Percentiles rank a stretch among this genome's conserved stretches.
phyloP scores from a whole-genome alignment of 2,888 invertebrate species.

The Antheraea assamensis region DNA sequence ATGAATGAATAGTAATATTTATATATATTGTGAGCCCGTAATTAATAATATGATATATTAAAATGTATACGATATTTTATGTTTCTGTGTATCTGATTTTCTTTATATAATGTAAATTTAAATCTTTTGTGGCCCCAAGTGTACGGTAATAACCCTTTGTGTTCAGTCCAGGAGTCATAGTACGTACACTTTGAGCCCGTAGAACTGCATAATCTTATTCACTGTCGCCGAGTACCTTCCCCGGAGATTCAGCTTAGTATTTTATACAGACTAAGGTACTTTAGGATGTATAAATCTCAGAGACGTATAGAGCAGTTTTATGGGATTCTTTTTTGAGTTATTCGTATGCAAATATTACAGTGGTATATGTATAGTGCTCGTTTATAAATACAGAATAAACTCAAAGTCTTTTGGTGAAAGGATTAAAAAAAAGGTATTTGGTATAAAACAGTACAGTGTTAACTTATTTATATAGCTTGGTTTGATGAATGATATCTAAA shows the following conservation, averaged over 20 bases:
- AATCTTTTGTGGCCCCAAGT: conserved; percentile 14
- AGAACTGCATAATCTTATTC: conserved; percentile 25
- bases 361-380: conserved; percentile 6
- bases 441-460: not conserved
- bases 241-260: not conserved
- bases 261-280: conserved; percentile 9
- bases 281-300: not conserved
- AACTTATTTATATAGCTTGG: no score
- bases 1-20: no score
- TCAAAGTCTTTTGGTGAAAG: not conserved
- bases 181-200: conserved; percentile 21
- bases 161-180: conserved; percentile 17
- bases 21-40: no score
- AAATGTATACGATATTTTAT: not conserved
- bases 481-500: no score
- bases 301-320: conserved; percentile 4
- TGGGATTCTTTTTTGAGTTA: conserved; percentile 1
- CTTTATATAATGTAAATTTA: not conserved
- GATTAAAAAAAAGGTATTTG: not conserved
- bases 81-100: not conserved
- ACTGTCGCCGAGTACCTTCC: conserved; percentile 13
- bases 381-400: not conserved
- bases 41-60: no score
- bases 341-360: conserved; percentile 12
- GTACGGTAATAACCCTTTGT: conserved; percentile 21